phyloP scores from a whole-genome alignment of 2,797 vertebrate species.

The Parambassis ranga region DNA sequence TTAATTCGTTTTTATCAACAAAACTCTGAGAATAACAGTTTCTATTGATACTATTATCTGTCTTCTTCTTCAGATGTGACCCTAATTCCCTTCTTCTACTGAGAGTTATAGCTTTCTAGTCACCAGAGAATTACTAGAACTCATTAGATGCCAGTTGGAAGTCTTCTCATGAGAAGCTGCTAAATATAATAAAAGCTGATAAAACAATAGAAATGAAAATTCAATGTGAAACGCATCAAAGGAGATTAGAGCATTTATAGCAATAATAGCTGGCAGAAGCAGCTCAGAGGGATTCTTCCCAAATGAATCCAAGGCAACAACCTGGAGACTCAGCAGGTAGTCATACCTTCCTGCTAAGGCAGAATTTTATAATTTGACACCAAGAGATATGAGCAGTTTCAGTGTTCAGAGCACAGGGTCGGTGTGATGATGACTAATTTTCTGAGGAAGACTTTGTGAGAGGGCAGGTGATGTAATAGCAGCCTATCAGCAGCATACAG shows the following conservation, averaged over 20 bases:
- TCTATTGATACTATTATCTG: slow-evolving; percentile 13
- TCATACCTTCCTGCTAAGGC: not conserved
- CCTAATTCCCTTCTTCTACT: not conserved
- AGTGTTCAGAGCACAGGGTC: slow-evolving; percentile 8
- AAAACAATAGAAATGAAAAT: slow-evolving; percentile 22
- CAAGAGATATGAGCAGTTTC: not conserved
- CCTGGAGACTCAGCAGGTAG: slow-evolving; percentile 7
- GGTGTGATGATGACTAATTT: not conserved
- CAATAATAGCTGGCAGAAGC: slow-evolving; percentile 17
- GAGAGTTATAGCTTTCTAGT: slow-evolving; percentile 12
- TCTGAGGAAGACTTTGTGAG: not conserved
- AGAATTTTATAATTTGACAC: not conserved
- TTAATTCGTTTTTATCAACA: slow-evolving; percentile 11
- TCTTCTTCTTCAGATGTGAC: slow-evolving; percentile 11
- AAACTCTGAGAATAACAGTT: not conserved
- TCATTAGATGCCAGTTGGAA: slow-evolving; percentile 24
- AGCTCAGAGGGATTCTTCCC: not conserved
- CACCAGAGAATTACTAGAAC: slow-evolving; percentile 33
- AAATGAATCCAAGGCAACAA: slow-evolving; percentile 14
- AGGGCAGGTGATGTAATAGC: slow-evolving; percentile 16
- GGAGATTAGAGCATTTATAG: slow-evolving; percentile 18
- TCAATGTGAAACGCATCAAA: slow-evolving; percentile 22
- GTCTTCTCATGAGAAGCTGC: slow-evolving; percentile 22
- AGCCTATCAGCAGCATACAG: slow-evolving; percentile 21
- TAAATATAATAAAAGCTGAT: slow-evolving; percentile 30